Base-by-base conservation (phyloP, 2,113 vertebrate genomes). In the Platysteira castanea region DNA sequence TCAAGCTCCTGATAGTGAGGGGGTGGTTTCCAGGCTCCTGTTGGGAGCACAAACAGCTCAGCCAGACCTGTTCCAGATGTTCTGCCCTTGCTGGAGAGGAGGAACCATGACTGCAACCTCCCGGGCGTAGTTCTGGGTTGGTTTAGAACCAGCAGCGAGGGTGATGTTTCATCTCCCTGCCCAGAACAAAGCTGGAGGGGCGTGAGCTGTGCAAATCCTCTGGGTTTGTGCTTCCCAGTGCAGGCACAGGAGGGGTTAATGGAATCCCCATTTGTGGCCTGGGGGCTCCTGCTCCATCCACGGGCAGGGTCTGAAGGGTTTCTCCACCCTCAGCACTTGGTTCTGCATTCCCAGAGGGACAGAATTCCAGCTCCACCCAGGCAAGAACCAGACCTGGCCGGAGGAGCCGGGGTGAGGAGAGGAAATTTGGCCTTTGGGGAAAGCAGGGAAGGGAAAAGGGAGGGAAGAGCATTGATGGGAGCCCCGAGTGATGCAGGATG, bases 301-400 rank as follows among this genome's bases (percentile, higher is more conserved):
- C 33, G 16, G 50, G 37, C 86, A 13, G 56, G 1, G 52, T 53
- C 35, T 20, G 83, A 68, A 54, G 64, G 23, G 39, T 33, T 80
- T 47, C 64, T 33, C 79, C 87, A 8, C 59, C 64, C 90, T 56
- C 64, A 53, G 74, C 46, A 31, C 50, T 17, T 5, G 27, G 19
- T 70, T 76, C 30, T 31, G 35, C 20, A 19, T 78, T 82, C 84
- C 79, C 70, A 17, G 26, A 2, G 74, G 84, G 49, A 53, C 0
- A 35, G 64, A 74, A 74, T 41, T 52, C 24, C 6, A 50, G 27
- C 83, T 88, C 78, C 83, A 89, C 68, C 88, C 88, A 61, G 57
- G 64, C 71, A 84, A 83, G 90, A 95, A 87, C 41, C 47, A 89
- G 84, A 59, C 47, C 44, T 59, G 82, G 75, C 93, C 64, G 59